These are phyloP conservation scores for Muraenolepis orangiensis DNA, from an alignment of 2,797 vertebrate species.

Conservation along the genomic window DNA sequence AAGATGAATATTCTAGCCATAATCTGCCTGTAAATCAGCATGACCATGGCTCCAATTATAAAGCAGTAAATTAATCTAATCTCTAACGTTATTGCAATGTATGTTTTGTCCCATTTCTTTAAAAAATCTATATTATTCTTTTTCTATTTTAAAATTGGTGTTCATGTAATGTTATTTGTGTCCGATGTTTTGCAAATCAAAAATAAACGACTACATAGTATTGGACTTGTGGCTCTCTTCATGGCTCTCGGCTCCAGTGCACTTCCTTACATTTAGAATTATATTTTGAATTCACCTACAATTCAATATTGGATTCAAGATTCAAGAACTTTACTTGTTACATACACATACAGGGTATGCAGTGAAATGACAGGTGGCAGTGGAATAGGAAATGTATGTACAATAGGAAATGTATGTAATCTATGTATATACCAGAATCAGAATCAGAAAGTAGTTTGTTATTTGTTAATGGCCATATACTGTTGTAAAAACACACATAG, in stretches of 20 bases:
- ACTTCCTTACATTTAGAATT: neutral
- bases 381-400: no score
- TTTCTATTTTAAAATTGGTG: constrained; percentile 72
- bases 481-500: no score
- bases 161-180: constrained; percentile 74
- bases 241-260: neutral
- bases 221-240: constrained; percentile 24
- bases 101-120: constrained; percentile 55
- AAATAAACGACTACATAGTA: constrained; percentile 75
- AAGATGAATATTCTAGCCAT: constrained; percentile 63
- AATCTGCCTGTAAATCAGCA: constrained; percentile 61
- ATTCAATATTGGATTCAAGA: neutral
- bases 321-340: no score
- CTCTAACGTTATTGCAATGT: constrained; percentile 69
- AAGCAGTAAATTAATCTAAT: constrained; percentile 58
- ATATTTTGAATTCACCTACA: neutral
- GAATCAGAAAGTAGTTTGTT: no score
- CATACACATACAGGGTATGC: no score
- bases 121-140: constrained; percentile 56
- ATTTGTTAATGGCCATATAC: no score
- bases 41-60: constrained; percentile 59
- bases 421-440: no score
- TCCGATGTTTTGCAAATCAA: constrained; percentile 77
- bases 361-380: no score
- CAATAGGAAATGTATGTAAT: no score